Percentiles rank a stretch among this genome's conserved stretches.
These are phyloP conservation scores for Andinoacara biseriatus DNA, from an alignment of 2,113 vertebrate species.

Conservation along the genomic window DNA sequence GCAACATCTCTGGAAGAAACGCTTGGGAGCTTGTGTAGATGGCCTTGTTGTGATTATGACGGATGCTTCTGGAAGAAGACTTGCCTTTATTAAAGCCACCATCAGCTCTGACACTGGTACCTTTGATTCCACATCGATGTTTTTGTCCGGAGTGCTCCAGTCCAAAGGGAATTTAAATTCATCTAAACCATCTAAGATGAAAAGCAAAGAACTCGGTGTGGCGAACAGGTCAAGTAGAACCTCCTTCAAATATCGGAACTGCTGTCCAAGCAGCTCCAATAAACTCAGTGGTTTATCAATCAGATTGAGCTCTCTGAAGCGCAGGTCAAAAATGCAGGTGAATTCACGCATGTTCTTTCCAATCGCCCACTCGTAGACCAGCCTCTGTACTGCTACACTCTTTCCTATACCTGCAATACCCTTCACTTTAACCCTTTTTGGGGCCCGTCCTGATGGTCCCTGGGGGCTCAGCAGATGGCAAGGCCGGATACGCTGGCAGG, in stretches of 20 bases:
- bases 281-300: slow-evolving; percentile 56
- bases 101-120: slow-evolving; percentile 68
- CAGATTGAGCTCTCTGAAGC: slow-evolving; percentile 74
- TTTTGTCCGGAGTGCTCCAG: slow-evolving; percentile 42
- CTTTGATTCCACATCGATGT: slow-evolving; percentile 31
- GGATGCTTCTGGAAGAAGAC: slow-evolving; percentile 66
- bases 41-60: slow-evolving; percentile 75
- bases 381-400: slow-evolving; percentile 76
- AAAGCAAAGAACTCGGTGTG: slow-evolving; percentile 51
- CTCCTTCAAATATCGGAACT: slow-evolving; percentile 60
- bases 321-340: slow-evolving; percentile 70
- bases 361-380: slow-evolving; percentile 81
- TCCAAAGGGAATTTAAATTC: slow-evolving; percentile 70
- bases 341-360: slow-evolving; percentile 73
- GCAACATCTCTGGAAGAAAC: slow-evolving; percentile 70
- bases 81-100: slow-evolving; percentile 67
- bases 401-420: slow-evolving; percentile 83
- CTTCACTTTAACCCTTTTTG: slow-evolving; percentile 77
- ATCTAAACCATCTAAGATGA: slow-evolving; percentile 76
- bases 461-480: slow-evolving; percentile 52
- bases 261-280: slow-evolving; percentile 59
- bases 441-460: slow-evolving; percentile 26
- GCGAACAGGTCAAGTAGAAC: slow-evolving; percentile 54
- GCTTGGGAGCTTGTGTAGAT: slow-evolving; percentile 55
- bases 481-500: slow-evolving; percentile 63